Evolutionary conservation across 2,113 vertebrate genomes (phyloP), one percentile per base, ranked within the genome.

Genomic region (Baryphthengus martii): DNA sequence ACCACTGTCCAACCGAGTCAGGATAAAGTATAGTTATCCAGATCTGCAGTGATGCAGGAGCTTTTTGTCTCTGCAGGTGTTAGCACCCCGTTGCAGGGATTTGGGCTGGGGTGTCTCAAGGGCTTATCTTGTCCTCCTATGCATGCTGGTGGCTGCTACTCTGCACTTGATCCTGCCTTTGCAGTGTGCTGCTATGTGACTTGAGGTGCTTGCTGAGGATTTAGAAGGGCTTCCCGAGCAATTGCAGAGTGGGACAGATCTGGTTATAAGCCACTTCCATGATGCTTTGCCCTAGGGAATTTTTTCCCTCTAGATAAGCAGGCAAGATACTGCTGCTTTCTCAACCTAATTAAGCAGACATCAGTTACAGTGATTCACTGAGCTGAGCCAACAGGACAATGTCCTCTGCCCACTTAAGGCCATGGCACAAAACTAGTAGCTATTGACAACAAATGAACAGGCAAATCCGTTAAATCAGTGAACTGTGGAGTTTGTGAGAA

Each of bases 121-220:
- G 18, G 17, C 24, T 88, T 42, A 2, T 42, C 37, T 78, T 1
- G 1, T 72, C 29, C 50, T 78, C 65, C n/a, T 66, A 12, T 73
- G 29, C 13, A 2, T 25, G 58, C 31, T 1, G 0, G 47, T 29
- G 55, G 37, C 72, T 68, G 45, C 55, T 58, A 50, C 74, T 53
- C 40, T 81, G 68, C 6, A 6, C 21, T 70, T 26, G 31, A 3
- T 55, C 39, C 67, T 87, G 50, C 65, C 26, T 65, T 65, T 61
- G 3, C 49, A 73, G 10, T 31, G 3, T 10, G 3, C 15, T 21
- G 37, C 25, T 77, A 0, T 40, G 31, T 37, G 15, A 3, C 42
- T 13, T 25, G 17, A 72, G 47, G 8, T 12, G 3, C 23, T 66
- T 26, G 4, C 25, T 13, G 42, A 55, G 39, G 52, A 4, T 72